Conservation (phyloP, 2,888 invertebrate species). For the Mechanitis mazaeus region DNA sequence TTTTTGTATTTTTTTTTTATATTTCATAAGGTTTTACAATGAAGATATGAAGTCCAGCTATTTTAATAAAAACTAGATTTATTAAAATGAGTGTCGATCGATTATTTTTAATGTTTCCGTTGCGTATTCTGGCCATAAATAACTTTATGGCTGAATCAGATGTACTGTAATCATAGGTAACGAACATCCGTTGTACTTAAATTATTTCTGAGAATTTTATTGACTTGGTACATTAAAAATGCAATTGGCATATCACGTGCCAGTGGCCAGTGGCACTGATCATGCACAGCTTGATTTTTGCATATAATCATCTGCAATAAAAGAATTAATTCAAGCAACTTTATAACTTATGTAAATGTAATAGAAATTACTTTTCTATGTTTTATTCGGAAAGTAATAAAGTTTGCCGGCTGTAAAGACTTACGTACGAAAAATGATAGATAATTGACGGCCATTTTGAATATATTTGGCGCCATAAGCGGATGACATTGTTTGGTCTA, state of each 20-base stretch:
- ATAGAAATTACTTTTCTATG: constrained; percentile 13
- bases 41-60: too few species aligned
- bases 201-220: constrained; percentile 31
- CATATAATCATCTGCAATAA: constrained; percentile 46
- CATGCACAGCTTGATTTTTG: constrained; percentile 42
- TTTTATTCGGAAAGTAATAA: constrained; percentile 10
- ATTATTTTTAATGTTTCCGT: background rate
- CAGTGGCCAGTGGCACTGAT: constrained; percentile 32
- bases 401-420: constrained; percentile 16
- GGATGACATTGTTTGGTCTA: constrained; percentile 43
- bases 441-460: constrained; percentile 65
- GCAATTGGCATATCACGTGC: constrained; percentile 34
- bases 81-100: too few species aligned
- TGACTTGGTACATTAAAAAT: constrained; percentile 28
- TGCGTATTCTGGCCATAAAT: background rate
- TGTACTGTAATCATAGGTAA: constrained; percentile 11
- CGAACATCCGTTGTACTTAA: constrained; percentile 31
- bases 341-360: background rate
- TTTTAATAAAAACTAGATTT: too few species aligned
- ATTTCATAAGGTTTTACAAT: too few species aligned
- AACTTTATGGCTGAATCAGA: background rate
- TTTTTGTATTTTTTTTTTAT: too few species aligned
- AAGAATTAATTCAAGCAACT: background rate
- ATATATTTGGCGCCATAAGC: constrained; percentile 44
- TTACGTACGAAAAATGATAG: constrained; percentile 39